Evolutionary conservation across 2,888 invertebrate species (phyloP).

Genomic region (Eurois occulta): DNA sequence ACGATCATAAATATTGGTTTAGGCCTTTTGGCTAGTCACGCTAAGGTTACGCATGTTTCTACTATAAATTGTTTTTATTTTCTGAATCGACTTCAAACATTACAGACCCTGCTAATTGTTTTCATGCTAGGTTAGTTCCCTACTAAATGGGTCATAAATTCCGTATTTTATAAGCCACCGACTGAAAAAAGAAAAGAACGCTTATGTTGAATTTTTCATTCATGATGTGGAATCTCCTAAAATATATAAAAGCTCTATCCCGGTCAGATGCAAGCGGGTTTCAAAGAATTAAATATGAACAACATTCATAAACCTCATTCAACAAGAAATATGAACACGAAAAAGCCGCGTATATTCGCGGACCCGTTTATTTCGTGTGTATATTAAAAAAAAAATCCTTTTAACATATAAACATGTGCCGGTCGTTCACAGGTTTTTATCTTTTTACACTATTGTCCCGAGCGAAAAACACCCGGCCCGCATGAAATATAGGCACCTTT

Average conservation of each 20-base stretch:
- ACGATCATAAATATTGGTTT: slow-evolving; percentile 37
- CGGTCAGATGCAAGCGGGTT: slow-evolving; percentile 33
- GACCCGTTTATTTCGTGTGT: slow-evolving; percentile 47
- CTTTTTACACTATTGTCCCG: slow-evolving; percentile 70
- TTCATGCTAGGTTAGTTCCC: background rate
- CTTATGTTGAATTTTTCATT: slow-evolving; percentile 48
- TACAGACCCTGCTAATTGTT: slow-evolving; percentile 18
- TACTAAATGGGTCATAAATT: background rate
- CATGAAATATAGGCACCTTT: slow-evolving; percentile 65
- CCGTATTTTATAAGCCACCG: background rate
- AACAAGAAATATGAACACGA: slow-evolving; percentile 49
- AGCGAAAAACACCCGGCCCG: slow-evolving; percentile 56
- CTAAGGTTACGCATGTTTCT: slow-evolving; percentile 28
- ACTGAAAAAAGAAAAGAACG: slow-evolving; percentile 17
- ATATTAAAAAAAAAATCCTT: slow-evolving; percentile 63
- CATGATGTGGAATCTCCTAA: slow-evolving; percentile 26
- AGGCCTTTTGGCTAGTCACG: slow-evolving; percentile 45
- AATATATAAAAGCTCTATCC: slow-evolving; percentile 43
- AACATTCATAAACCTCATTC: slow-evolving; percentile 59
- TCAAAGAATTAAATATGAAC: slow-evolving; percentile 59
- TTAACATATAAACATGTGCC: slow-evolving; percentile 58
- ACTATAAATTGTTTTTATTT: slow-evolving; percentile 9
- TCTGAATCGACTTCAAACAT: background rate
- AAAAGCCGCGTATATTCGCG: slow-evolving; percentile 33
- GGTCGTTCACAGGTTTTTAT: slow-evolving; percentile 62